Percentiles rank a stretch among this genome's conserved stretches.
Conservation (phyloP, 2,113 vertebrate species). For the Alethe castanea region DNA sequence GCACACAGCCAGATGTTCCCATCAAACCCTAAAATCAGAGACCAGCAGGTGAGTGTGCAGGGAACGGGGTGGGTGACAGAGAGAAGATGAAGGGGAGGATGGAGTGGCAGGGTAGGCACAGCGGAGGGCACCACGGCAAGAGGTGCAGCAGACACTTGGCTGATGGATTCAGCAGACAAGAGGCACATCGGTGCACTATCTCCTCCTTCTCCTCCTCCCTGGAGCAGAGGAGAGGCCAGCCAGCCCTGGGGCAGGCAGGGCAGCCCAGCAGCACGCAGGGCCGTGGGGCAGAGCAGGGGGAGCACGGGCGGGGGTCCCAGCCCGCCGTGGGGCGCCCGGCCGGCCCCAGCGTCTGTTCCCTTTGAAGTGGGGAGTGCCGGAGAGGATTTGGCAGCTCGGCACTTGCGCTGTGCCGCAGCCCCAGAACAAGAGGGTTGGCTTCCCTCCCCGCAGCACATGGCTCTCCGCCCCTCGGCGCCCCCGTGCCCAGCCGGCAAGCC, state of each 20-base stretch:
- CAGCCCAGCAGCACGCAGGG: neutral
- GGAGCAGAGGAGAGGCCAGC: neutral
- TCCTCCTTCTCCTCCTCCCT: neutral
- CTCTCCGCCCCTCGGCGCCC: neutral
- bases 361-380: slow-evolving; percentile 13
- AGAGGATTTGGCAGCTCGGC: slow-evolving; percentile 35
- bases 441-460: slow-evolving; percentile 51
- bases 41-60: neutral
- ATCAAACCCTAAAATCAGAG: neutral
- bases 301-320: neutral
- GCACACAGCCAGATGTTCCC: rapidly evolving
- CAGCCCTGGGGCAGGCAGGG: rapidly evolving
- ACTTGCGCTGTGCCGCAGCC: slow-evolving; percentile 50
- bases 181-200: neutral
- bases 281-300: neutral
- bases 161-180: neutral
- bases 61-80: rapidly evolving
- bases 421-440: slow-evolving; percentile 62
- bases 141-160: neutral
- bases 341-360: slow-evolving; percentile 3
- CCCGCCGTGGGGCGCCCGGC: neutral
- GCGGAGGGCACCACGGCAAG: rapidly evolving
- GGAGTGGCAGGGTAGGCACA: rapidly evolving
- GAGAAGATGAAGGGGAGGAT: neutral
- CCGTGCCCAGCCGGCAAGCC: slow-evolving; percentile 9